phyloP scores from a whole-genome alignment of 23 tunicate genomes.

The Halocynthia aurantium region DNA sequence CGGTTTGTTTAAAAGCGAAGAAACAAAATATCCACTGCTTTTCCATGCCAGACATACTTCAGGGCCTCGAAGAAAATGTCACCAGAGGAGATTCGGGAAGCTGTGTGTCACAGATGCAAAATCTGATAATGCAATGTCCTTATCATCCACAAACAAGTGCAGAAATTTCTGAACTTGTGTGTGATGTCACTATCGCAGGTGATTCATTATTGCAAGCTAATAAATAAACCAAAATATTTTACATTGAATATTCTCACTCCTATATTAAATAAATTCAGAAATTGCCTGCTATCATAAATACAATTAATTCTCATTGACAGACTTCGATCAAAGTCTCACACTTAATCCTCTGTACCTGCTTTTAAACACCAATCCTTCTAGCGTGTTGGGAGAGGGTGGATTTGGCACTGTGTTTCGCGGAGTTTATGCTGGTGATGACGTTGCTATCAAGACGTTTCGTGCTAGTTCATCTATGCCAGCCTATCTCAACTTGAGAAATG shows the following conservation, averaged over 20 bases:
- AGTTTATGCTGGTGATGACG: constrained; percentile 29
- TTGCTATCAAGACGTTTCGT: constrained; percentile 59
- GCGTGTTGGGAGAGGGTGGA: constrained; percentile 58
- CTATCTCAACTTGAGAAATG: not conserved
- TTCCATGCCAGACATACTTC: not conserved
- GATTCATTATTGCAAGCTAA: too few species aligned
- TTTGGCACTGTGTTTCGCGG: constrained; percentile 66
- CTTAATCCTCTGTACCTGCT: constrained; percentile 21
- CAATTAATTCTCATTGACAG: not conserved
- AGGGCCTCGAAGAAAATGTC: too few species aligned
- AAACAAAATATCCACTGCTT: not conserved
- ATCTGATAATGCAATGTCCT: too few species aligned
- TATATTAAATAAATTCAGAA: too few species aligned
- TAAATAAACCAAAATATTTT: too few species aligned
- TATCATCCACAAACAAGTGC: too few species aligned
- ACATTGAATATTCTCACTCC: too few species aligned
- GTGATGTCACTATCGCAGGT: too few species aligned
- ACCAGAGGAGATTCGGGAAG: too few species aligned
- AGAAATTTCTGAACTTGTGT: too few species aligned
- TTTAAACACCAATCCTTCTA: constrained; percentile 25
- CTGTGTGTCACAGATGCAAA: too few species aligned
- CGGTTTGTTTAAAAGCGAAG: constrained; percentile 13
- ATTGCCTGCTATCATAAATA: too few species aligned
- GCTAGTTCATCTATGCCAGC: not conserved
- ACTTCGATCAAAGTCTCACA: constrained; percentile 27